These are phyloP conservation scores for Listrodromus nycthemerus DNA, from an alignment of 2,888 invertebrate genomes.

Conservation along the genomic window DNA sequence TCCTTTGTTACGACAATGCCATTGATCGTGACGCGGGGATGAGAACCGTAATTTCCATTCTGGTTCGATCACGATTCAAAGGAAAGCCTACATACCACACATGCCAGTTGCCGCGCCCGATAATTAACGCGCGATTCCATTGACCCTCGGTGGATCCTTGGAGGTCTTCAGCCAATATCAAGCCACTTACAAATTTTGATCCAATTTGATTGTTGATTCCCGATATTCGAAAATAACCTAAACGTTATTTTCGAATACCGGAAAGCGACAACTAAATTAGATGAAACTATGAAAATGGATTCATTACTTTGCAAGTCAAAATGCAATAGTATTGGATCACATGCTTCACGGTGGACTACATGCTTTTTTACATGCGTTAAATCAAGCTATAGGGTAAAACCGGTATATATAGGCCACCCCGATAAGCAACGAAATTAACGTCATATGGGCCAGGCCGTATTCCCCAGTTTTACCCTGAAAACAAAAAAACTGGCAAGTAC, in stretches of 20 bases:
- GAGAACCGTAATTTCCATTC: constrained; percentile 56
- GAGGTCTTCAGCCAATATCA: neutral
- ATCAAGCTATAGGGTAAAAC: neutral
- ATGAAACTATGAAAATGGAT: neutral
- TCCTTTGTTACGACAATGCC: constrained; percentile 56
- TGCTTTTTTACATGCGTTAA: too few species aligned
- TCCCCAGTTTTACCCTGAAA: neutral
- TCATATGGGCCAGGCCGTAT: too few species aligned
- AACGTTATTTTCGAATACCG: neutral
- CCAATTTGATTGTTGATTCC: neutral
- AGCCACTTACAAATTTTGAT: neutral
- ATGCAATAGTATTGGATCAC: too few species aligned
- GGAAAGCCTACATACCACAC: constrained; percentile 29
- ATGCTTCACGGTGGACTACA: too few species aligned
- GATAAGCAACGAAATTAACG: too few species aligned
- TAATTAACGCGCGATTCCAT: constrained; percentile 21
- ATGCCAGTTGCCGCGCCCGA: constrained; percentile 10
- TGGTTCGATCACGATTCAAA: constrained; percentile 41
- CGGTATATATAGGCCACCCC: too few species aligned
- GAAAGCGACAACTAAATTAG: neutral
- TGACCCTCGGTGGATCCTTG: constrained; percentile 3
- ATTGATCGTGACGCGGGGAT: constrained; percentile 43
- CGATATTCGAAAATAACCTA: neutral
- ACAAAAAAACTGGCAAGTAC: too few species aligned
- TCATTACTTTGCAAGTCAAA: too few species aligned